Base-by-base conservation (phyloP, 1,140 invertebrate species). In the Bradynema listronoti region DNA sequence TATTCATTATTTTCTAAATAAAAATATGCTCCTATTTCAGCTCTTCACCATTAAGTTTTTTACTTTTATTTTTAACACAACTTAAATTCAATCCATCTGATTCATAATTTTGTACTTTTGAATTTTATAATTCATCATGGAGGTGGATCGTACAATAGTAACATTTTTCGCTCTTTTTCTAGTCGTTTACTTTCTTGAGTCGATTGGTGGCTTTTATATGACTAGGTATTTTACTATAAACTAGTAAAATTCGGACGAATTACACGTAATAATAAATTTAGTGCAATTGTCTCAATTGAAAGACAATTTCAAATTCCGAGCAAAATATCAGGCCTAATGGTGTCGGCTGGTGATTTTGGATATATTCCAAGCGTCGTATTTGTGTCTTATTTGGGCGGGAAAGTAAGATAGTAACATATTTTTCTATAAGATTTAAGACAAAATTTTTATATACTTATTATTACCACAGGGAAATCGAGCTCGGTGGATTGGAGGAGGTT, bases 201-300 rank as follows among this genome's bases (percentile, higher is more conserved):
- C 73, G 6, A 75, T 75, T 50, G 75, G 75, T 19, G 75, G 75
- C n/a, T 75, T 78, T 53, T 75, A 73, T 50, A 78, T 75, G 73
- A 77, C 72, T 19, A 73, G 76, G 73, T 77, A 11, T 42, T 27
- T 45, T 16, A 30, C 39, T 42, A 34, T 58, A 25, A 34, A 16
- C 9, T 9, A n/a, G n/a, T 45, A 9, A 34, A 45, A n/a, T 25
- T 52, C 50, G 14, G n/a, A 6, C 30, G n/a, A 51, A 9, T 27
- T 1, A 42, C 33, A 16, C 3, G 16, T 32, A 30, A 43, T 7
- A 58, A 56, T 39, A 34, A 57, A 61, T 66, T 36, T 6, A 63
- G 61, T 33, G 61, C 61, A 27, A 63, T 63, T 22, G 61, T 63
- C 11, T 67, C 63, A 41, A 78, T 77, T 29, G 74, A 77, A 53